phyloP scores from a whole-genome alignment of 1,140 invertebrate genomes.

The Bombyx mori region DNA sequence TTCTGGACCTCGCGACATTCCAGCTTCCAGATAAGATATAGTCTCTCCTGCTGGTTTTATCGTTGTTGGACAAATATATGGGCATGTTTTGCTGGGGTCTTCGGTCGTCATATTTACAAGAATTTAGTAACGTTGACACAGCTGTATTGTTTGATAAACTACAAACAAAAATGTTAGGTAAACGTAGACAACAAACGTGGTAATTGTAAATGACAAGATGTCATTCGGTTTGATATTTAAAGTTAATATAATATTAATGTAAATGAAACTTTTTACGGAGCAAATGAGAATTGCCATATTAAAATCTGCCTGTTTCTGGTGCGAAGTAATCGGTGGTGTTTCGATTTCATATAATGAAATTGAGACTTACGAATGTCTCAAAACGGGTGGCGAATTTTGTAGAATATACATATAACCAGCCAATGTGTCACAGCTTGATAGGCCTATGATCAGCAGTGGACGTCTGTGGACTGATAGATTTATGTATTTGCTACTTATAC shows the following conservation, averaged over 20 bases:
- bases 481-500: too few species aligned
- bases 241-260: neutral
- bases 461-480: too few species aligned
- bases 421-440: too few species aligned
- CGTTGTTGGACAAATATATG: constrained; percentile 39
- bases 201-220: neutral
- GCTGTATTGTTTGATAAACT: neutral
- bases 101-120: constrained; percentile 24
- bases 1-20: constrained; percentile 13
- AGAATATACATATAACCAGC: too few species aligned
- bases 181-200: neutral
- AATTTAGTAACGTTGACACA: constrained; percentile 20
- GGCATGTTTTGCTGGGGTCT: constrained; percentile 27
- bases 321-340: too few species aligned
- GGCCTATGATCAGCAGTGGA: too few species aligned
- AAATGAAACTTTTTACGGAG: neutral
- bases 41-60: constrained; percentile 1
- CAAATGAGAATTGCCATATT: too few species aligned
- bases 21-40: constrained; percentile 22
- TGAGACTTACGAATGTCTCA: too few species aligned
- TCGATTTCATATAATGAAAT: too few species aligned
- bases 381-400: too few species aligned
- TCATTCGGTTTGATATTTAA: constrained; percentile 2
- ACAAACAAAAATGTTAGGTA: neutral
- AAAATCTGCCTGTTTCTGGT: too few species aligned